Conservation (phyloP, 2,113 vertebrate genomes). For the Donacobius atricapilla region DNA sequence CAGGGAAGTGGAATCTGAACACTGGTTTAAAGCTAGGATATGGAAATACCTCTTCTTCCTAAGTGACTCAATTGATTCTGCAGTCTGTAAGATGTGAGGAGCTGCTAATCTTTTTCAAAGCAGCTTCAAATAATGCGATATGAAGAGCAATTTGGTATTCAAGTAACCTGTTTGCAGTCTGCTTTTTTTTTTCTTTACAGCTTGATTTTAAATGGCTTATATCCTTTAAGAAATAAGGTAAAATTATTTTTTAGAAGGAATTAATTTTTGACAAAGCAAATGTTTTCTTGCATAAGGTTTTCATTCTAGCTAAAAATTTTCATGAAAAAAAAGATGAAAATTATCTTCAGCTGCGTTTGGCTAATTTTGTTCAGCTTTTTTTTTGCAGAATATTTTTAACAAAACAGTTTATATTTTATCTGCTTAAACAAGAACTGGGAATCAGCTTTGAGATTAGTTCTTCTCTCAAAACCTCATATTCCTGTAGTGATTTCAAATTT, state of each 20-base stretch:
- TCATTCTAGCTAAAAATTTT: not conserved
- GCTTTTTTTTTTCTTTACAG: not conserved
- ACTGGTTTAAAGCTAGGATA: conserved; percentile 19
- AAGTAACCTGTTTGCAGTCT: not conserved
- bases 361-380: not conserved
- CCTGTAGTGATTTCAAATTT: not conserved
- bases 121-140: not conserved
- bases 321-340: not conserved
- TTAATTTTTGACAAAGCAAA: not conserved
- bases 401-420: not conserved
- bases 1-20: conserved; percentile 30
- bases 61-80: conserved; percentile 39
- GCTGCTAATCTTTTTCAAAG: conserved; percentile 18
- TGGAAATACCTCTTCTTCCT: conserved; percentile 32
- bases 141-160: not conserved
- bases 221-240: not conserved
- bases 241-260: not conserved
- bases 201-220: not conserved
- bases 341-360: not conserved
- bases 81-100: conserved; percentile 10
- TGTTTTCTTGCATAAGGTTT: not conserved
- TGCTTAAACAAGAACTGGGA: not conserved
- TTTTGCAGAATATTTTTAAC: not conserved
- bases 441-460: not conserved
- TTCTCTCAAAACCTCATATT: not conserved